Percentiles rank a stretch among this genome's conserved stretches.
Conservation (phyloP, 2,888 invertebrate genomes). For the Cataglyphis altisquamis region DNA sequence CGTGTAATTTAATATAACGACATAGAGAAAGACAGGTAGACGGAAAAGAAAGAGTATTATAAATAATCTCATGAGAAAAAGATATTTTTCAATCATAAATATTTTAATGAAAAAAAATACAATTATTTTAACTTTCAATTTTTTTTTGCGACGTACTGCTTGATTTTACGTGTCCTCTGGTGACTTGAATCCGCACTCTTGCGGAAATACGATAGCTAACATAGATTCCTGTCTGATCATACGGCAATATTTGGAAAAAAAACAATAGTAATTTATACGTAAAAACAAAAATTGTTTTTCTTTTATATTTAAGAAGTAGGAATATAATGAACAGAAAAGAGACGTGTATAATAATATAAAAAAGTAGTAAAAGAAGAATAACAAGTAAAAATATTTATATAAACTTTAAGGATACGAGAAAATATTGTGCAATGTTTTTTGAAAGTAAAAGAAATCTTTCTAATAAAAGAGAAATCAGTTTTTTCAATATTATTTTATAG, state of each 20-base stretch:
- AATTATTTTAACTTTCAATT: background rate
- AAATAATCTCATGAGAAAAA: constrained; percentile 9
- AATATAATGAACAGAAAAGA: background rate
- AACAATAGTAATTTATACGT: constrained; percentile 33
- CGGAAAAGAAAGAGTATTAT: background rate
- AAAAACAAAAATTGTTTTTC: constrained; percentile 31
- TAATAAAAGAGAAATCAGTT: background rate
- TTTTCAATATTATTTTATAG: background rate
- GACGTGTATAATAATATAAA: background rate
- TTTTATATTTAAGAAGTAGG: background rate
- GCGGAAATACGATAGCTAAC: constrained; percentile 61
- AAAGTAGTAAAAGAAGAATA: background rate
- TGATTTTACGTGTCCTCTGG: constrained; percentile 66
- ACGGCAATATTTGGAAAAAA: constrained; percentile 59
- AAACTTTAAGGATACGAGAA: background rate
- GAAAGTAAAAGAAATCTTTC: background rate
- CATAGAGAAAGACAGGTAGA: too few species aligned
- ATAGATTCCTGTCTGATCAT: constrained; percentile 72
- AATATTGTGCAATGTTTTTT: background rate
- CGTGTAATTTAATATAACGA: background rate
- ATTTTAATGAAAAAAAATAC: background rate
- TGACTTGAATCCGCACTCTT: constrained; percentile 41
- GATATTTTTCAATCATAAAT: constrained; percentile 34
- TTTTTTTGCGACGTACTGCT: constrained; percentile 16
- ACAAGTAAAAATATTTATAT: background rate